These are phyloP conservation scores for Zosterops lateralis DNA, from an alignment of 2,113 vertebrate genomes.

Conservation along the genomic window DNA sequence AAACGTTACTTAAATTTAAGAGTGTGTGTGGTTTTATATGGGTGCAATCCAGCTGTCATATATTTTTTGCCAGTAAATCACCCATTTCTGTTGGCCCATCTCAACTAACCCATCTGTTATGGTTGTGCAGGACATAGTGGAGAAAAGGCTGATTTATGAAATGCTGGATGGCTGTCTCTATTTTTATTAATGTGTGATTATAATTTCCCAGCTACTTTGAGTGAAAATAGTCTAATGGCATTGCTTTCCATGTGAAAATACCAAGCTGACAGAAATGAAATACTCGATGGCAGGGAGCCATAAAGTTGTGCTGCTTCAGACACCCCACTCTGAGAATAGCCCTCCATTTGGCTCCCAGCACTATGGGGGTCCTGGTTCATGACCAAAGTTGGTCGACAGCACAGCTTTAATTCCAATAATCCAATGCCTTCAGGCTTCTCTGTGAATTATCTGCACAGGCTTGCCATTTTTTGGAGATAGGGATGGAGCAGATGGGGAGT, in stretches of 20 bases:
- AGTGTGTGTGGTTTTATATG: background rate
- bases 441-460: background rate
- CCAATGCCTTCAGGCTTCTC: background rate
- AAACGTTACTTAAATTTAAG: background rate
- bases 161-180: background rate
- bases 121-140: background rate
- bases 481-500: constrained; percentile 47
- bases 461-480: constrained; percentile 14
- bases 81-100: background rate
- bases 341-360: background rate
- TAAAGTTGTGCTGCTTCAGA: background rate
- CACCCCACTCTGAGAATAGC: background rate
- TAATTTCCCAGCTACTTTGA: background rate
- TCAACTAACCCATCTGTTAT: constrained; percentile 21
- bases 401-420: background rate
- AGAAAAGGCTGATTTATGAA: constrained; percentile 21
- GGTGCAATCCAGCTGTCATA: constrained; percentile 3
- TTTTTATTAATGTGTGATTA: constrained; percentile 45
- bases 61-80: constrained; percentile 33
- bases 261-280: background rate
- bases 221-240: background rate
- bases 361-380: background rate
- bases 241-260: background rate
- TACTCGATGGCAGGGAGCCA: background rate
- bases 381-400: rapidly evolving